Conservation (phyloP, 2,888 invertebrate genomes). For the Stenodema calcarata region DNA sequence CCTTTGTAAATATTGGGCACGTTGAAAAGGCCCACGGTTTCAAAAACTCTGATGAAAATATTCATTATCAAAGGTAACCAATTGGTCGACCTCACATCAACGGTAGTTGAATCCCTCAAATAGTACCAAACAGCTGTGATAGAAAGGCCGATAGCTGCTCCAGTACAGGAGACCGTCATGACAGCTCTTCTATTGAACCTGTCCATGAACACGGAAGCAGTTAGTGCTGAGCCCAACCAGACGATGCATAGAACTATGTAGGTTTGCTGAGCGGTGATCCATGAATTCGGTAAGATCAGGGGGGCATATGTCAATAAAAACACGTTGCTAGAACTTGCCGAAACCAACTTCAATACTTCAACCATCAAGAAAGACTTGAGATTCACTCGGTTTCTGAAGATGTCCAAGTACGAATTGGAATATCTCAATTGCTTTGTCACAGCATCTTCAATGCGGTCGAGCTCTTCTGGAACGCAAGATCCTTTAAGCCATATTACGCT, state of each 20-base stretch:
- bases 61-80: slow-evolving; percentile 69
- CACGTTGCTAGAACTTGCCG: slow-evolving; percentile 13
- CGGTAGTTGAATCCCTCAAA: slow-evolving; percentile 67
- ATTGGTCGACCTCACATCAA: slow-evolving; percentile 64
- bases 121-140: slow-evolving; percentile 62
- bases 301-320: slow-evolving; percentile 55
- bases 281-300: slow-evolving; percentile 53
- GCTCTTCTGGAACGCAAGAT: slow-evolving; percentile 1
- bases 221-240: slow-evolving; percentile 45
- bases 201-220: slow-evolving; percentile 51
- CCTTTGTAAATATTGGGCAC: too few relatives aligned
- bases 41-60: slow-evolving; percentile 64
- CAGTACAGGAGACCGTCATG: slow-evolving; percentile 50
- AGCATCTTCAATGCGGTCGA: slow-evolving; percentile 46
- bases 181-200: slow-evolving; percentile 52
- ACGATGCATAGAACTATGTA: slow-evolving; percentile 52
- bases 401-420: slow-evolving; percentile 45
- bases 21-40: too few relatives aligned
- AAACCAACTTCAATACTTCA: background rate
- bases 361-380: slow-evolving; percentile 53
- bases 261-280: slow-evolving; percentile 45
- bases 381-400: slow-evolving; percentile 46
- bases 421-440: slow-evolving; percentile 50
- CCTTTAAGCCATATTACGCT: slow-evolving; percentile 51
- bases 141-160: background rate